Evolutionary conservation across 2,797 vertebrate genomes (phyloP).

Genomic region (Acrocephalus scirpaceus): DNA sequence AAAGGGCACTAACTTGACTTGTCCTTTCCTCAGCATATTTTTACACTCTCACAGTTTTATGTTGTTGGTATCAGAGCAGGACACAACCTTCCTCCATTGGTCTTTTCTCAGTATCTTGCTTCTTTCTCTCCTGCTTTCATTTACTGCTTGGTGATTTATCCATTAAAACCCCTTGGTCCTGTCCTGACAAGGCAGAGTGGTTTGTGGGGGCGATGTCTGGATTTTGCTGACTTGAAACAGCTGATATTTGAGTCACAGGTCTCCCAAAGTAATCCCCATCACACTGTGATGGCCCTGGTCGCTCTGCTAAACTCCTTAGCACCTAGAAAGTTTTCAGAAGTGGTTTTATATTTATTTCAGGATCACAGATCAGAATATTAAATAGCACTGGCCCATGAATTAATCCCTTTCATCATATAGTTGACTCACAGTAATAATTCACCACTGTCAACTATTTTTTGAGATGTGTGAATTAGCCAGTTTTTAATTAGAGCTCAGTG

Average conservation of each 20-base stretch:
- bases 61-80: neutral
- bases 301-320: neutral
- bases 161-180: neutral
- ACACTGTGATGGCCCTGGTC: neutral
- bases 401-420: neutral
- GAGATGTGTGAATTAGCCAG: constrained; percentile 35
- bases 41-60: neutral
- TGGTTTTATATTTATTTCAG: neutral
- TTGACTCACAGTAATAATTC: neutral
- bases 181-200: neutral
- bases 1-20: neutral
- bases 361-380: neutral
- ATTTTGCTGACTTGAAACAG: neutral
- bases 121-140: neutral
- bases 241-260: neutral
- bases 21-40: neutral
- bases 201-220: neutral
- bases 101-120: neutral
- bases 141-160: neutral
- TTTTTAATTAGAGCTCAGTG: constrained; percentile 50
- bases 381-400: neutral
- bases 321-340: neutral
- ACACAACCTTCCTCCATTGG: neutral
- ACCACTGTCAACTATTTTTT: neutral
- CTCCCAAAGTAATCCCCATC: neutral